A percentile compares a stretch with the other conserved stretches of the same genome.
Evolutionary conservation across 1,140 invertebrate genomes (phyloP).

Genomic region (Pachypsylla venusta): DNA sequence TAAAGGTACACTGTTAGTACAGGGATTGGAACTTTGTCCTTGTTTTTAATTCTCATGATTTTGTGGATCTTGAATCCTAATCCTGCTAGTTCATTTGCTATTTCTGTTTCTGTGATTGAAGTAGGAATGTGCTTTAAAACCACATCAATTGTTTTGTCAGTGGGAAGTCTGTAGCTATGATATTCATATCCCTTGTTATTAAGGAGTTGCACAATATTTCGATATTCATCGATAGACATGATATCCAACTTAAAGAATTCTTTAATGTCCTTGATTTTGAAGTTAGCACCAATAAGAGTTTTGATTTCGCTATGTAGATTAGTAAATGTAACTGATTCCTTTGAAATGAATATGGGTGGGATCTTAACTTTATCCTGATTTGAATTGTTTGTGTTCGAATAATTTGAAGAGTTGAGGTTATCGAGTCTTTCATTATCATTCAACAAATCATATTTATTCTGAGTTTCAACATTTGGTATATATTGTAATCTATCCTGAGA

Average conservation of each 20-base stretch:
- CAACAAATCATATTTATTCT: too few relatives aligned
- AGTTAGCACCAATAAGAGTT: background rate
- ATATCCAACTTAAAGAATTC: background rate
- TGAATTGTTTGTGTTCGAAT: background rate
- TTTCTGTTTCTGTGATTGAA: slow-evolving; percentile 6
- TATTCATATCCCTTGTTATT: slow-evolving; percentile 9
- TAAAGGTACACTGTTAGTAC: background rate
- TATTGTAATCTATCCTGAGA: too few relatives aligned
- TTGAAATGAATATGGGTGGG: background rate
- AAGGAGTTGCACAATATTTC: background rate
- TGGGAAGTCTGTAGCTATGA: background rate
- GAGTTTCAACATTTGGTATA: too few relatives aligned
- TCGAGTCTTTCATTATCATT: too few relatives aligned
- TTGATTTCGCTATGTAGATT: background rate
- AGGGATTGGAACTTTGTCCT: slow-evolving; percentile 5
- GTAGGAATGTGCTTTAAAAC: background rate
- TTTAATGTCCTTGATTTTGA: background rate
- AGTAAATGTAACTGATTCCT: background rate
- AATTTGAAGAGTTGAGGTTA: too few relatives aligned
- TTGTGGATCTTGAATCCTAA: background rate
- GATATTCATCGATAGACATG: background rate
- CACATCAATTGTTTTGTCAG: background rate
- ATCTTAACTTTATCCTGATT: background rate
- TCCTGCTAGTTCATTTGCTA: background rate
- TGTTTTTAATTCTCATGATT: slow-evolving; percentile 8